A percentile compares a stretch with the other conserved stretches of the same genome.
These are phyloP conservation scores for Diadumene lineata DNA, from an alignment of 92 coral and sea anemone species.

Conservation along the genomic window DNA sequence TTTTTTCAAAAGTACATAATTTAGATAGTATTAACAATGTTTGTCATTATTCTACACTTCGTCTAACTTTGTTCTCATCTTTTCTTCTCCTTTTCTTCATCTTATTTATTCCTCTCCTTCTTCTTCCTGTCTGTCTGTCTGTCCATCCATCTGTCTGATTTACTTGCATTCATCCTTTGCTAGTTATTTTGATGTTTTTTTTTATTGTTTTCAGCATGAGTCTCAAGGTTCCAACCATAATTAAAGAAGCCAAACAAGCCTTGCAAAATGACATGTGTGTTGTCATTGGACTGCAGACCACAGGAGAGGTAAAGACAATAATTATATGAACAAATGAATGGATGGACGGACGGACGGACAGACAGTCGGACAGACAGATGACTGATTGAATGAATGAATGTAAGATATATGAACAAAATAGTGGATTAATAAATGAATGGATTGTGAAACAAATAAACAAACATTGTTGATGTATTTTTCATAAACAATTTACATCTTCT, in stretches of 20 bases:
- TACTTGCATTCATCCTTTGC: no score
- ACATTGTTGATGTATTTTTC: no score
- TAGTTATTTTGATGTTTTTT: not conserved
- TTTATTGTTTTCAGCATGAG: conserved; percentile 74
- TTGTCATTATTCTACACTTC: not conserved
- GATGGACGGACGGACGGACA: not conserved
- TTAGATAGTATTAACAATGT: no score
- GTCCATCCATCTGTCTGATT: not conserved
- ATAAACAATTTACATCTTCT: no score
- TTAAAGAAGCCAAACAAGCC: conserved; percentile 85
- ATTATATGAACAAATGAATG: not conserved
- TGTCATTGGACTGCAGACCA: conserved; percentile 95
- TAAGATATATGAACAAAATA: no score
- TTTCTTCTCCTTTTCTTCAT: not conserved
- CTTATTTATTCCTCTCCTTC: not conserved
- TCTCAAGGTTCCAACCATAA: conserved; percentile 92
- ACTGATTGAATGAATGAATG: no score
- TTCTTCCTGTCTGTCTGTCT: not conserved
- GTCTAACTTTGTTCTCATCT: not conserved
- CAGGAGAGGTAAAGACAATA: conserved; percentile 79
- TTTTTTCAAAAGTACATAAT: no score
- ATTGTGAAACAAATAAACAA: not conserved
- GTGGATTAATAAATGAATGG: not conserved
- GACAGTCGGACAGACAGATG: no score
- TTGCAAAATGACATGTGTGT: conserved; percentile 66